Base-by-base conservation (phyloP, 2,113 vertebrate genomes). In the Paramisgurnus dabryanus region DNA sequence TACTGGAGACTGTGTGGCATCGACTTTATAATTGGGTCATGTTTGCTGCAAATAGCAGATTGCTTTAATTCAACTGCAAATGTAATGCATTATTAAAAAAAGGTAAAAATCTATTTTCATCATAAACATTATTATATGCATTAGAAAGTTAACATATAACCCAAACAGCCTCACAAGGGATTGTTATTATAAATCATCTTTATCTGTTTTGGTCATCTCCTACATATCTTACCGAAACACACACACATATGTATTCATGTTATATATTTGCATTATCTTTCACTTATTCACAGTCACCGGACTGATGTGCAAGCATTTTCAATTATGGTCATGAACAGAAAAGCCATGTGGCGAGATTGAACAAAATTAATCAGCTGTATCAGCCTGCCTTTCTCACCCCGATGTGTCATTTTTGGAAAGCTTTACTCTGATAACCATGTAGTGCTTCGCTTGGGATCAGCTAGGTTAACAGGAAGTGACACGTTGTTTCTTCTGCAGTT, bases 1-100 rank as follows among this genome's bases (percentile, higher is more conserved):
- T 90, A 85, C 86, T 91, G 90, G 88, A 83, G 60, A 68, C 3
- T 84, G 18, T 71, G 0, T 79, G 69, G 83, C 41, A 90, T 74
- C 89, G 79, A 84, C 12, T 22, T 39, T 6, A 13, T 10, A 61
- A 75, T 2, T 49, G 18, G 58, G 72, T 75, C 57, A 45, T 60
- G 15, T 55, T 57, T 57, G 69, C 49, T 71, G 57, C 18, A 75
- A 63, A 34, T 10, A 34, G 22, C 18, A 15, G 55, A 60, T 73
- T 60, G 43, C 4, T 45, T 4, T 15, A 8, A 73, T n/a, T 18
- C 10, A 72, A 72, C 12, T 22, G 39, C 55, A 41, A 57, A 57
- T 57, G 15, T 55, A 57, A 18, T 12, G 27, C 27, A 34, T 2
- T 34, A 34, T 34, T 34, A 2, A 2, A 34, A 34, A 34, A 34